phyloP scores from a whole-genome alignment of 2,888 invertebrate genomes.

The Cataglyphis cursor region DNA sequence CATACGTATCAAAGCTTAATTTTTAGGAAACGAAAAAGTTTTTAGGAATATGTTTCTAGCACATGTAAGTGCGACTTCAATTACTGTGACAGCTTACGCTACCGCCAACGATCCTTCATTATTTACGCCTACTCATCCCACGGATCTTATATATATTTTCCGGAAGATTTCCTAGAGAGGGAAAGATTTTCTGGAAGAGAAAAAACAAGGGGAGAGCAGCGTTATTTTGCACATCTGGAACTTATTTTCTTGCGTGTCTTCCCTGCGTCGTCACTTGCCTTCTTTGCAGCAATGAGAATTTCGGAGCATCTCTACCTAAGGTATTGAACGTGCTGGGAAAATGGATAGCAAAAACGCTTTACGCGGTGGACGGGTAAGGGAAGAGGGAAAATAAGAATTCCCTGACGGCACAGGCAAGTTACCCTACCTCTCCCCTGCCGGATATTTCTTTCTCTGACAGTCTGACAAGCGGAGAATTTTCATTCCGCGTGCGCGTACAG shows the following conservation, averaged over 20 bases:
- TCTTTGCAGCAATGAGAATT: constrained; percentile 39
- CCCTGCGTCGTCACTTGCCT: neutral
- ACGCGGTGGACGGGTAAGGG: neutral
- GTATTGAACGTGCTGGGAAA: constrained; percentile 56
- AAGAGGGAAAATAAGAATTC: constrained; percentile 63
- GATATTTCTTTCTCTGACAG: constrained; percentile 57
- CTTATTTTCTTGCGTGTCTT: constrained; percentile 12
- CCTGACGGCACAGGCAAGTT: constrained; percentile 2
- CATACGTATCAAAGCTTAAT: neutral
- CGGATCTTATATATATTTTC: constrained; percentile 38
- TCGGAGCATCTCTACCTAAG: neutral
- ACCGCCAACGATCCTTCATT: constrained; percentile 62
- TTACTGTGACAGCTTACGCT: constrained; percentile 7
- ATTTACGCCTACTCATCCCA: constrained; percentile 53
- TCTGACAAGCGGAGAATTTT: constrained; percentile 53
- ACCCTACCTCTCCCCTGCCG: constrained; percentile 15
- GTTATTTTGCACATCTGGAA: constrained; percentile 61
- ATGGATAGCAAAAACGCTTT: constrained; percentile 54
- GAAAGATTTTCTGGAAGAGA: constrained; percentile 53
- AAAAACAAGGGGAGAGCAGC: constrained; percentile 61
- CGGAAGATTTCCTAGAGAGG: too few relatives aligned
- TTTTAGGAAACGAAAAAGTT: neutral
- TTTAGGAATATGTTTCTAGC: neutral
- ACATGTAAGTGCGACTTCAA: neutral
- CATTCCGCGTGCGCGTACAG: constrained; percentile 31